A percentile compares a stretch with the other conserved stretches of the same genome.
These are phyloP conservation scores for Anas capensis DNA, from an alignment of 2,797 vertebrate genomes.

Conservation along the genomic window DNA sequence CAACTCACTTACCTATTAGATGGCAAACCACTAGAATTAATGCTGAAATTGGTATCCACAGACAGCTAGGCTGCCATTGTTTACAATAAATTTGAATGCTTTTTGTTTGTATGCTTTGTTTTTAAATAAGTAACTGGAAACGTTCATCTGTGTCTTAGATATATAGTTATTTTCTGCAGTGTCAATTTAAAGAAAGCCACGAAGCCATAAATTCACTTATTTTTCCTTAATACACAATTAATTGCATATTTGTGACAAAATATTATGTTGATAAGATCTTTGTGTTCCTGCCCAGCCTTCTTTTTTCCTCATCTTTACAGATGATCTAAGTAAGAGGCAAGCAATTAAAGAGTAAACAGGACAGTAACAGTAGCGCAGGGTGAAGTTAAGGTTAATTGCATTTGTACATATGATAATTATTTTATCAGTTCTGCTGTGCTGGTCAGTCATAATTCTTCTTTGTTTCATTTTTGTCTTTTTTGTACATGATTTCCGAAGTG, in stretches of 20 bases:
- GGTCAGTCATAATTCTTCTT: neutral
- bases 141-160: neutral
- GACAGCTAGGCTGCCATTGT: neutral
- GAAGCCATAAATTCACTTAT: neutral
- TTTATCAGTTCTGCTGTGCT: neutral
- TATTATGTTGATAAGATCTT: neutral
- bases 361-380: neutral
- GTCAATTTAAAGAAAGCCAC: neutral
- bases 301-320: neutral
- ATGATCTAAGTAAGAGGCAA: neutral
- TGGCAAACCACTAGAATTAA: rapidly evolving
- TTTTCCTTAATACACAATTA: neutral
- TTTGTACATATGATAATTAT: neutral
- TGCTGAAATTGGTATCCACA: neutral
- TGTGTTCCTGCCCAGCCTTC: neutral
- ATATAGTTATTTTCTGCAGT: neutral
- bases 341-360: neutral
- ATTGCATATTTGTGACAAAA: neutral
- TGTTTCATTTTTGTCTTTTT: neutral
- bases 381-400: constrained; percentile 29
- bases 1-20: neutral
- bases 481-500: neutral
- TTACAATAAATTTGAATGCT: neutral
- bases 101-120: neutral
- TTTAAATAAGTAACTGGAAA: neutral